Conservation (phyloP, 2,888 invertebrate species). For the Drosophila subquinaria region DNA sequence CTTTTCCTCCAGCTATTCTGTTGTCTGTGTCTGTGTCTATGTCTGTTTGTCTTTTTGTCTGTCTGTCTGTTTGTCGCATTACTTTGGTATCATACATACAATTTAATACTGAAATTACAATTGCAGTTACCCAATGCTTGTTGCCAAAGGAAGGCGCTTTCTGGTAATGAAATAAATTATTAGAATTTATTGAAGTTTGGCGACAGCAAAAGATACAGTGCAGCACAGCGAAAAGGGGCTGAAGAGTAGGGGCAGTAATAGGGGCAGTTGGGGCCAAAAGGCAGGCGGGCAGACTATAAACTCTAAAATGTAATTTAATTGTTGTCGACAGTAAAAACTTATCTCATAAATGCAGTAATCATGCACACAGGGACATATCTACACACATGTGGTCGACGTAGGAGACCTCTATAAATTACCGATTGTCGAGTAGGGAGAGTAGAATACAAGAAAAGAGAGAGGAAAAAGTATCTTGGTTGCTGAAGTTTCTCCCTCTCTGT, state of each 20-base stretch:
- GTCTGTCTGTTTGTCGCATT: constrained; percentile 12
- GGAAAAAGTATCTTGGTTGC: background rate
- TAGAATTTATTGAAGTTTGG: constrained; percentile 70
- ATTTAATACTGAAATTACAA: constrained; percentile 45
- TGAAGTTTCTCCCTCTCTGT: background rate
- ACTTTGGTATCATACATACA: constrained; percentile 27
- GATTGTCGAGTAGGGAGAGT: background rate
- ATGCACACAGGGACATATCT: constrained; percentile 32
- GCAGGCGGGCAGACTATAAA: constrained; percentile 55
- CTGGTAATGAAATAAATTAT: constrained; percentile 69
- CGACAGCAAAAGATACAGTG: constrained; percentile 38
- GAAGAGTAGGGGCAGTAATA: constrained; percentile 16
- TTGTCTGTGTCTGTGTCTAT: constrained; percentile 1
- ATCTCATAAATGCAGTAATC: constrained; percentile 74
- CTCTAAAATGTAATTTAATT: constrained; percentile 76
- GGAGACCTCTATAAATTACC: constrained; percentile 12
- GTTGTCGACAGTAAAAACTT: constrained; percentile 69
- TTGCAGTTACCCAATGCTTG: constrained; percentile 23
- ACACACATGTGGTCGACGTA: constrained; percentile 14
- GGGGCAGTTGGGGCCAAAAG: background rate
- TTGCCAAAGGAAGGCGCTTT: constrained; percentile 23
- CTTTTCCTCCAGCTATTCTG: background rate
- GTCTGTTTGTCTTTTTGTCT: constrained; percentile 4
- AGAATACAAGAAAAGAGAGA: background rate
- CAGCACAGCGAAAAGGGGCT: constrained; percentile 8